Evolutionary conservation across 2,797 vertebrate genomes (phyloP), one percentile per base, ranked within the genome.

Genomic region (Amniataba percoides): DNA sequence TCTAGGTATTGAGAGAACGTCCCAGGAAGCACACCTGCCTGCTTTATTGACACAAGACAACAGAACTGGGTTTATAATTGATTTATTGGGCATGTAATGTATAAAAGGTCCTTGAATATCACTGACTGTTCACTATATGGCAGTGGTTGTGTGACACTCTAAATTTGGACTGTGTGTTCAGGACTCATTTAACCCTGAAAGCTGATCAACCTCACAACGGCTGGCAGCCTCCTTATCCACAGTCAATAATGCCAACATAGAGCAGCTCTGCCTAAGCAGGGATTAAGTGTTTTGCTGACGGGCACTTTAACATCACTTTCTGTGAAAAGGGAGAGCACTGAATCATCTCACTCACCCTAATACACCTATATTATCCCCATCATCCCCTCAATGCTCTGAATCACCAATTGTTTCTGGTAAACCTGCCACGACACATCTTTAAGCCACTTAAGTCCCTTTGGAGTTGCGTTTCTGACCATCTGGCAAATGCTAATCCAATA

Each of bases 201-300:
- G 82, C 68, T 80, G 87, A 91, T 85, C 58, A 58, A 79, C 70
- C 55, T 83, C 78, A 62, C 65, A 61, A 64, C 46, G 64, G 69
- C 68, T 90, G 83, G 80, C 83, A 83, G 71, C 55, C n/a, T 78
- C 57, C 51, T 57, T 36, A 56, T 78, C 67, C 75, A 42, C 21
- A 39, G 61, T 77, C 64, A 72, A 23, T 70, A 74, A 78, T 42
- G 23, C 73, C 78, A 80, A 70, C 68, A 74, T 43, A 59, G 60
- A 79, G 71, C 66, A 60, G 55, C 56, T 60, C 83, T 61, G 68
- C 61, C 66, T 67, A 65, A 68, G 76, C 79, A 40, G 51, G 63
- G 82, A 88, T 90, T 77, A 81, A 73, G 58, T 84, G 80, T 87
- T 82, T 87, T 10, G 72, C 79, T 87, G 59, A 86, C 62, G 68